Evolutionary conservation across 2,113 vertebrate species (phyloP).

Genomic region (Etia nguti): DNA sequence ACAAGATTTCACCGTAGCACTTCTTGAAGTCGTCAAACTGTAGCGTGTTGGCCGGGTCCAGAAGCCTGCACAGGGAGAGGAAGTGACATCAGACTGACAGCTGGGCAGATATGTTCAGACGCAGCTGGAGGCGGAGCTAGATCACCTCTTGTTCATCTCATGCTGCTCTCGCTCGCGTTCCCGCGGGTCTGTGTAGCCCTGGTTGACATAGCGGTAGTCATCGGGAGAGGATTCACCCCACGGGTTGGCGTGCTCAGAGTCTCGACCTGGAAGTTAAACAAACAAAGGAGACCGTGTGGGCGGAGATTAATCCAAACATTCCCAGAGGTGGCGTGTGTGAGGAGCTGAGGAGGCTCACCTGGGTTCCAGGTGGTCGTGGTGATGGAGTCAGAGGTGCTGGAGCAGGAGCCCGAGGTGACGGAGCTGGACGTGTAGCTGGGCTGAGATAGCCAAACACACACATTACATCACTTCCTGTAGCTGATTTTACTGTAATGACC

Average conservation of each 20-base stretch:
- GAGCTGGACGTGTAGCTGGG: constrained; percentile 86
- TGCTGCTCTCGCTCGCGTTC: constrained; percentile 94
- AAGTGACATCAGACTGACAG: background rate
- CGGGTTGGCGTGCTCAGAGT: constrained; percentile 77
- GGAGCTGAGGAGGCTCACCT: constrained; percentile 63
- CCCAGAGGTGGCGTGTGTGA: accelerated
- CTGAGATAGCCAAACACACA: constrained; percentile 56
- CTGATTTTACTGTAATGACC: background rate
- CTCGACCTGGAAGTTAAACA: constrained; percentile 65
- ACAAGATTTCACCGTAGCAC: constrained; percentile 93
- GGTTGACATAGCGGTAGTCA: constrained; percentile 83
- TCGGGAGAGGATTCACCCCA: constrained; percentile 92
- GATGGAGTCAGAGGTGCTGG: constrained; percentile 89
- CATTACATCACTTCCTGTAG: background rate
- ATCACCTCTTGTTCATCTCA: constrained; percentile 92
- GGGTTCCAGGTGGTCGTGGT: constrained; percentile 80
- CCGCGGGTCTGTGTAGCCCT: constrained; percentile 79
- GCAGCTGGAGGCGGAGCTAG: background rate
- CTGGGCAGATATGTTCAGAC: background rate
- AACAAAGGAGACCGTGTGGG: too few relatives aligned
- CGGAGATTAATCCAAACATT: accelerated
- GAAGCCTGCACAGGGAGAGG: constrained; percentile 69
- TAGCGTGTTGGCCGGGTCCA: constrained; percentile 89
- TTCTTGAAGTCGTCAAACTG: constrained; percentile 99
- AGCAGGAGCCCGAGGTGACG: constrained; percentile 84